Percentiles rank a stretch among this genome's conserved stretches.
Evolutionary conservation across 2,113 vertebrate species (phyloP).

Genomic region (Naja naja): DNA sequence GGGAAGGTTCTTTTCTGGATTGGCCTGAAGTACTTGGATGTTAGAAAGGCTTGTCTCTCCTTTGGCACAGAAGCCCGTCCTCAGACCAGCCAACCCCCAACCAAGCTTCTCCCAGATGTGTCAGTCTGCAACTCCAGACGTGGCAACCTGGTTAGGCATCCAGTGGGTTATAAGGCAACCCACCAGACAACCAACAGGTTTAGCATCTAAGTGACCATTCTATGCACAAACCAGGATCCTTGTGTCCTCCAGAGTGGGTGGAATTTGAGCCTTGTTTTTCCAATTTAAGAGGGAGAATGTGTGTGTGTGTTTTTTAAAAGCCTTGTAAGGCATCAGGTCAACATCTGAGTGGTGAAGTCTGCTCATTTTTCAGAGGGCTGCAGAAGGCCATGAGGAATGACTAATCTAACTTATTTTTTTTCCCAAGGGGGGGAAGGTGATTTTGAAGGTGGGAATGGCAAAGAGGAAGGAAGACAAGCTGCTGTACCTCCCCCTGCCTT

Average conservation of each 20-base stretch:
- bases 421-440: background rate
- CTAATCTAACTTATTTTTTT: background rate
- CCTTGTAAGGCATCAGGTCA: background rate
- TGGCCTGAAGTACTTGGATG: conserved; percentile 48
- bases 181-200: background rate
- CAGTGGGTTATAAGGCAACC: background rate
- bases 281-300: background rate
- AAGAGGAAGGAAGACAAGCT: background rate
- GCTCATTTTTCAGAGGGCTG: background rate
- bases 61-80: background rate
- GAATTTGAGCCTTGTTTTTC: background rate
- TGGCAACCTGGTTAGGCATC: background rate
- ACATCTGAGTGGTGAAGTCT: background rate
- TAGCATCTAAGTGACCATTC: background rate
- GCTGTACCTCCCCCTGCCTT: background rate
- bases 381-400: background rate
- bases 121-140: background rate
- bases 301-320: background rate
- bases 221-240: background rate
- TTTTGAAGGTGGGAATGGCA: background rate
- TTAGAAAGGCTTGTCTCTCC: conserved; percentile 19
- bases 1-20: background rate
- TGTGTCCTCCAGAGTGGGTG: background rate
- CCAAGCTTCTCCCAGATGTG: background rate
- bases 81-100: background rate